A percentile compares a stretch with the other conserved stretches of the same genome.
Conservation (phyloP, 2,797 vertebrate species). For the Alca torda region DNA sequence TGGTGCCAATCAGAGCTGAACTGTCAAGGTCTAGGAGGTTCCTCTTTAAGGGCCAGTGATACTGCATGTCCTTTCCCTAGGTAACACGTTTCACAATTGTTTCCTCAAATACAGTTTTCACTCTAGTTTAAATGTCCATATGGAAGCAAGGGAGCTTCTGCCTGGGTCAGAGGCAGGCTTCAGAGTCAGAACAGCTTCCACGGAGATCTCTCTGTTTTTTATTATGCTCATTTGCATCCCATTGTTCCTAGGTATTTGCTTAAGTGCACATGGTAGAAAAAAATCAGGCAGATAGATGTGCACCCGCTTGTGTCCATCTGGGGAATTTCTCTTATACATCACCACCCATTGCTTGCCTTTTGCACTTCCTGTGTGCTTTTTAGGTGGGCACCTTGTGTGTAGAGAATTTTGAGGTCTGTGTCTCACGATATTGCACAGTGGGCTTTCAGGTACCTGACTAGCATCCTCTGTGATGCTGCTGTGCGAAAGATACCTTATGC, state of each 20-base stretch:
- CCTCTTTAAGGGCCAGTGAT: neutral
- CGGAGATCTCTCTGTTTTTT: neutral
- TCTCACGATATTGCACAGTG: neutral
- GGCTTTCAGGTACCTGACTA: neutral
- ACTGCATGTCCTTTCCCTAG: neutral
- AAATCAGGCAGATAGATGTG: neutral
- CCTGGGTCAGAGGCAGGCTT: neutral
- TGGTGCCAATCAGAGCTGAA: neutral
- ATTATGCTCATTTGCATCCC: neutral
- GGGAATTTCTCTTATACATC: neutral
- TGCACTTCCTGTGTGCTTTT: neutral
- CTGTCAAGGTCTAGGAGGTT: neutral
- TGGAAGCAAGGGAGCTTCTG: neutral
- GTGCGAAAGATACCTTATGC: neutral
- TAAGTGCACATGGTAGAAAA: neutral
- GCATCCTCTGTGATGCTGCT: neutral
- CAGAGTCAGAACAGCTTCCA: neutral
- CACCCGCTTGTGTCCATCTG: neutral
- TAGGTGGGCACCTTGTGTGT: neutral
- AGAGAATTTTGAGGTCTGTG: neutral
- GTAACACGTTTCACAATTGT: neutral
- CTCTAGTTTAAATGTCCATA: neutral
- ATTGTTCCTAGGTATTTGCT: neutral
- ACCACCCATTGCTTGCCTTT: neutral
- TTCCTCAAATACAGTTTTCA: neutral